These are phyloP conservation scores for Melanogrammus aeglefinus DNA, from an alignment of 2,797 vertebrate genomes.

Conservation along the genomic window DNA sequence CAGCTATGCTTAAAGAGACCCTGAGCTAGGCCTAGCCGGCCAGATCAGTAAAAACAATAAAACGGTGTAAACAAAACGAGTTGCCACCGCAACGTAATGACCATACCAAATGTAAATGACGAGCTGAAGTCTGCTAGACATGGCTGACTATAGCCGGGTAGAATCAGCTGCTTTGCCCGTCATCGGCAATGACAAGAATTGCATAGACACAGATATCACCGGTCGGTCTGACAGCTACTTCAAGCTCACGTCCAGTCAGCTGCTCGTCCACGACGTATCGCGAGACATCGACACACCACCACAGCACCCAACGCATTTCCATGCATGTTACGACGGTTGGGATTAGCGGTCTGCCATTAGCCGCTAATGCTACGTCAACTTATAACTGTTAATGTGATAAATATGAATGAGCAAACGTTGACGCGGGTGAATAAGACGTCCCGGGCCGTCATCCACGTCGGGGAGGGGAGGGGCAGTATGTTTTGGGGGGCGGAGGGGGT, in stretches of 20 bases:
- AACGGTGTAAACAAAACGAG: not conserved
- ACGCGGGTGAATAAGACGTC: not conserved
- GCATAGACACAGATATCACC: not conserved
- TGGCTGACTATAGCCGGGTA: not conserved
- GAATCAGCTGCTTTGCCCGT: not conserved
- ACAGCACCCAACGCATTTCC: not conserved
- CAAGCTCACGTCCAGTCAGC: too few relatives aligned
- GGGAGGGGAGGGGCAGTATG: too few relatives aligned
- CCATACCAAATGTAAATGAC: not conserved
- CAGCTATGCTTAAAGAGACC: constrained; percentile 5
- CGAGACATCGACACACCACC: not conserved
- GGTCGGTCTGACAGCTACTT: not conserved
- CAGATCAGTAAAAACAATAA: not conserved
- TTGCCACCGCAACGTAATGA: not conserved
- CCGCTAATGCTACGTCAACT: not conserved
- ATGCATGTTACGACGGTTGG: too few relatives aligned
- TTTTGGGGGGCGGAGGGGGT: too few relatives aligned
- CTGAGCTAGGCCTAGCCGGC: not conserved
- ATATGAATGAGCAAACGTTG: too few relatives aligned
- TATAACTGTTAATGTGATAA: not conserved
- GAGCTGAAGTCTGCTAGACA: not conserved
- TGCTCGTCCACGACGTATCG: too few relatives aligned
- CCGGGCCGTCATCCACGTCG: not conserved
- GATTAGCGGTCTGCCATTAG: too few relatives aligned
- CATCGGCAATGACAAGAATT: not conserved